Evolutionary conservation across 1,140 invertebrate genomes (phyloP), one percentile per base, ranked within the genome.

Genomic region (Charaxes varanes): DNA sequence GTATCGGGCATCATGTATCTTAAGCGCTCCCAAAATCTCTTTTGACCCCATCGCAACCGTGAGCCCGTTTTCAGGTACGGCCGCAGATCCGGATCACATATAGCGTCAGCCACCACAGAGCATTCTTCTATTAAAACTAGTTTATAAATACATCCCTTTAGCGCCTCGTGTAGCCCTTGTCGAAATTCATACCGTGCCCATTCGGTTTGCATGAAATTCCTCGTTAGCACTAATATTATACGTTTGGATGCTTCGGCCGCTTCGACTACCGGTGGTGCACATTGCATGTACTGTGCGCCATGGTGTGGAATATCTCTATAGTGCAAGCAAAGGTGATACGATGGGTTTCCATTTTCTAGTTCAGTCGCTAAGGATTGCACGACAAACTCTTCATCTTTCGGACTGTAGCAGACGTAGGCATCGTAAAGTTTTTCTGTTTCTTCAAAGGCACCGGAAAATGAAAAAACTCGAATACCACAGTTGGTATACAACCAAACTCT

Each of bases 11-110:
- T 92, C 47, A 93, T 92, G 81, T 94, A 97, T 46, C 92, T 88
- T 18, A 97, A 84, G 60, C 95, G 91, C 69, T 97, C 94, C 94
- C 95, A 97, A 82, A 97, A 97, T 62, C 92, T 87, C 56, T 92
- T 93, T 63, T 97, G 94, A 47, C 92, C 93, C 93, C 94, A 96
- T 48, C 90, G 87, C n/a, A 97, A 81, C 23, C 92, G 87, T 4
- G 91, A 90, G 53, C 91, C 90, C 3, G 94, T 94, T 65, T 96
- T 94, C 4, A 97, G 84, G 64, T 96, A 97, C 0, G 94, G 90
- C 54, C 93, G 87, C 17, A 97, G 84, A 69, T 97, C 95, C 2
- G 92, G 91, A 61, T 97, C 95, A 21, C 93, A 86, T 64, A 95
- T 91, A 8, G 93, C 90, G 57, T 96, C 93, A 12, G 88, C 86